A percentile compares a stretch with the other conserved stretches of the same genome.
Conservation (phyloP, 2,797 vertebrate species). For the Florisuga fusca region DNA sequence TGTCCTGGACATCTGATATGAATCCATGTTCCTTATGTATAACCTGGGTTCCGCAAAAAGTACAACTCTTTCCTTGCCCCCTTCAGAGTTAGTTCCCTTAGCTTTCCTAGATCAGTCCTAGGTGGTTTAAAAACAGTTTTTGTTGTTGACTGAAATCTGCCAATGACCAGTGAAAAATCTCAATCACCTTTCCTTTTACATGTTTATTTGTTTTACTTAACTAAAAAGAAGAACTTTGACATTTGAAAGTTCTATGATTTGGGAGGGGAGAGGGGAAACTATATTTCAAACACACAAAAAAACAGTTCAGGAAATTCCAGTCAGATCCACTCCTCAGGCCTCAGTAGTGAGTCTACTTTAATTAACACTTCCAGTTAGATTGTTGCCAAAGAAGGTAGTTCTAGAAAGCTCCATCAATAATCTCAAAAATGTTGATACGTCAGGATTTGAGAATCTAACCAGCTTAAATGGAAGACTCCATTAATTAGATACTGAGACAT, state of each 20-base stretch:
- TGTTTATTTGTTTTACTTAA: background rate
- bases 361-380: constrained; percentile 20
- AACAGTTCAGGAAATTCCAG: constrained; percentile 45
- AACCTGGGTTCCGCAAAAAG: background rate
- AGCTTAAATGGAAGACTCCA: constrained; percentile 20
- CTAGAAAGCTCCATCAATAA: background rate
- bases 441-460: constrained; percentile 6
- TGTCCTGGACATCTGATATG: background rate
- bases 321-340: background rate
- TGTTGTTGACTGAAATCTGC: background rate
- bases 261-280: background rate
- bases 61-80: background rate
- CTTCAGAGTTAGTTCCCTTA: background rate
- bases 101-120: background rate
- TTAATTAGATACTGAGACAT: background rate
- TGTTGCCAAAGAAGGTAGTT: background rate
- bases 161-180: background rate
- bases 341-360: background rate
- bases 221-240: background rate
- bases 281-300: constrained; percentile 44
- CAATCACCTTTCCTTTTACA: background rate
- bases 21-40: background rate
- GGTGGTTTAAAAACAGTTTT: background rate
- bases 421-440: constrained; percentile 11
- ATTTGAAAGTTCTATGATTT: background rate